Conservation (phyloP, 2,113 vertebrate genomes). For the Tachysurus vachellii region DNA sequence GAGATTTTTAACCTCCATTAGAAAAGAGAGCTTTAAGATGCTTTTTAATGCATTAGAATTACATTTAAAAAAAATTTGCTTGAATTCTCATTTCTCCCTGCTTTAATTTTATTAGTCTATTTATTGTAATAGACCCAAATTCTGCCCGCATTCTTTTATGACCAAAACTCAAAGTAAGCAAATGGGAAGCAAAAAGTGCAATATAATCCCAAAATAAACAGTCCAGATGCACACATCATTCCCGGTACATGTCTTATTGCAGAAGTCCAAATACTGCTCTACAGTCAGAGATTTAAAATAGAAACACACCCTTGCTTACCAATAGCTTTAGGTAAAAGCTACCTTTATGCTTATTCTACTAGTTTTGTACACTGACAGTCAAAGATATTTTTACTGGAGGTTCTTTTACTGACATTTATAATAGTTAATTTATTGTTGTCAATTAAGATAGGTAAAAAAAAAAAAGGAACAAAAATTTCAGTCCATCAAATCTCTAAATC, state of each 20-base stretch:
- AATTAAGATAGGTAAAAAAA: neutral
- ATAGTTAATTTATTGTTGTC: neutral
- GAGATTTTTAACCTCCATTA: neutral
- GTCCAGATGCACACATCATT: neutral
- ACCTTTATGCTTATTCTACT: neutral
- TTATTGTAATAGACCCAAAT: neutral
- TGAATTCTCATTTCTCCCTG: neutral
- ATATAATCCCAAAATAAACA: neutral
- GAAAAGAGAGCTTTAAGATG: neutral
- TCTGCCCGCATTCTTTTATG: neutral
- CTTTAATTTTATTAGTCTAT: neutral
- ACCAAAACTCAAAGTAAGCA: neutral
- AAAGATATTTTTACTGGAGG: neutral
- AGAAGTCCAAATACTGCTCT: neutral
- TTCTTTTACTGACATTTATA: neutral
- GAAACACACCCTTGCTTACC: neutral
- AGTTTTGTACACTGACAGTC: neutral
- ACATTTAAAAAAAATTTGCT: neutral
- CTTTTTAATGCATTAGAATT: neutral
- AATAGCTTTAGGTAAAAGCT: neutral
- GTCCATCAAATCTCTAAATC: neutral
- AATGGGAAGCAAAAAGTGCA: neutral
- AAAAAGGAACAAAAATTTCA: neutral
- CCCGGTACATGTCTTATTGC: neutral
- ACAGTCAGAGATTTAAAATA: neutral